Evolutionary conservation across 2,797 vertebrate species (phyloP).

Genomic region (Macrochelys suwanniensis): DNA sequence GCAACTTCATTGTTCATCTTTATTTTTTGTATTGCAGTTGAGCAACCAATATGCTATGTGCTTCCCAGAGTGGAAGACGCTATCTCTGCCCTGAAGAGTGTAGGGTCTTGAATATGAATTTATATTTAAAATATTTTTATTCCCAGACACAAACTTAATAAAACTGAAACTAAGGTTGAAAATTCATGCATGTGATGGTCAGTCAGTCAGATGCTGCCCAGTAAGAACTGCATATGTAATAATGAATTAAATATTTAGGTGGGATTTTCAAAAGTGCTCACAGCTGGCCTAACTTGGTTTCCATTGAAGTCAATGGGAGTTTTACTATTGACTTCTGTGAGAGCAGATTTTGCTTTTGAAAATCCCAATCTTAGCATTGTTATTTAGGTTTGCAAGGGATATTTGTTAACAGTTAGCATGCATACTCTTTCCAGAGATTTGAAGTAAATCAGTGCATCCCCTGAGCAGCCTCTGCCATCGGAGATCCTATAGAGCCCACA

Average conservation of each 20-base stretch:
- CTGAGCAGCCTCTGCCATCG: neutral
- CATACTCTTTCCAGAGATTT: neutral
- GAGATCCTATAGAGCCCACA: neutral
- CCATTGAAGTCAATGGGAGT: neutral
- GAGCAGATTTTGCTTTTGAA: neutral
- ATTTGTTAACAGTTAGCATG: neutral
- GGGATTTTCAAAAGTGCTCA: neutral
- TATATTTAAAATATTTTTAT: neutral
- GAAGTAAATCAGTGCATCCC: neutral
- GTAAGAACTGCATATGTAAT: neutral
- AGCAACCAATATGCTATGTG: neutral
- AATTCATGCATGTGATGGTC: neutral
- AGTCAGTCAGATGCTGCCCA: neutral
- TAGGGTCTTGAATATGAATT: neutral
- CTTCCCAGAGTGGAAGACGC: neutral
- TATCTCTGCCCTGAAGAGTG: neutral
- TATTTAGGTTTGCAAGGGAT: neutral
- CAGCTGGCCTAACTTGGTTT: neutral
- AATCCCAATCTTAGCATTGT: neutral
- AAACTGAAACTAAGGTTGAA: neutral
- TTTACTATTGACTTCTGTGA: neutral
- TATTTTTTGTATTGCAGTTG: neutral
- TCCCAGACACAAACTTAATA: neutral
- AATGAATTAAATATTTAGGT: neutral
- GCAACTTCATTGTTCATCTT: neutral